Evolutionary conservation across 2,113 vertebrate genomes (phyloP).

Genomic region (Heterochromis multidens): DNA sequence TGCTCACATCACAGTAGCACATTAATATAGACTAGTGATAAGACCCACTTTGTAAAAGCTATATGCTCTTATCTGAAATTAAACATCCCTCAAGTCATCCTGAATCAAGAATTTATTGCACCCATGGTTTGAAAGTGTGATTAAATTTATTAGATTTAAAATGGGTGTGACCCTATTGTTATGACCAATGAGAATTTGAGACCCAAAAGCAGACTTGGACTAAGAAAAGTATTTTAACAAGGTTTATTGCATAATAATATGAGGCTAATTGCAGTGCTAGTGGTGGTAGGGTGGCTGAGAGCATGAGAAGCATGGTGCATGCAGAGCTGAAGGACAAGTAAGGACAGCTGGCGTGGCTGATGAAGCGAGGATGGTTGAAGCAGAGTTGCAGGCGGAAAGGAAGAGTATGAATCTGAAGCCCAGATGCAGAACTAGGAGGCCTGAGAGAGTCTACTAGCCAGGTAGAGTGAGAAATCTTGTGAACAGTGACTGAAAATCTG

Average conservation of each 20-base stretch:
- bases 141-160: slow-evolving; percentile 47
- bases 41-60: slow-evolving; percentile 28
- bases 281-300: neutral
- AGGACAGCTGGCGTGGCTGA: neutral
- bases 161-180: slow-evolving; percentile 22
- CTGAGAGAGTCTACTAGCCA: neutral
- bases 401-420: neutral
- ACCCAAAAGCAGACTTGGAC: neutral
- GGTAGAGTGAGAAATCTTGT: neutral
- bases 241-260: neutral
- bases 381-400: neutral
- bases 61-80: slow-evolving; percentile 50
- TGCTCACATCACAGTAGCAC: neutral
- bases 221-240: neutral
- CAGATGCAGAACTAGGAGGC: neutral
- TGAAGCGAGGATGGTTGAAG: neutral
- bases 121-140: slow-evolving; percentile 20
- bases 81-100: slow-evolving; percentile 35
- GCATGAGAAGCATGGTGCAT: neutral
- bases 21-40: slow-evolving; percentile 31
- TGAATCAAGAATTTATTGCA: slow-evolving; percentile 24
- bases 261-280: neutral
- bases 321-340: neutral
- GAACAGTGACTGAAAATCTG: neutral
- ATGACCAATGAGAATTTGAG: neutral